phyloP scores from a whole-genome alignment of 1,140 invertebrate species.

The Mercenaria mercenaria region DNA sequence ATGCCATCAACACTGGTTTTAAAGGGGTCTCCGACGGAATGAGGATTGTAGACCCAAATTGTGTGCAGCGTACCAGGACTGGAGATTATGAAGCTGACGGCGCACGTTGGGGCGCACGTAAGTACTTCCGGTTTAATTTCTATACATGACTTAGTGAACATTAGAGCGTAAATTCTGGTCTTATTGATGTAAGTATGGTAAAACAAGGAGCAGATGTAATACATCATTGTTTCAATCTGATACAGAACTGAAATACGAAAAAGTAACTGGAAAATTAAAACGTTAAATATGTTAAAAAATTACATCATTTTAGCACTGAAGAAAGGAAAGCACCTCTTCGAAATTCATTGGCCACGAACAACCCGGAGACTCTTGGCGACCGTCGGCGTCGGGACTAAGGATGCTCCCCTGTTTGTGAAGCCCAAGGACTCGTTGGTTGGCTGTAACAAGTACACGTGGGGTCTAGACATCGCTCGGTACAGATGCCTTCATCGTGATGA shows the following conservation, averaged over 20 bases:
- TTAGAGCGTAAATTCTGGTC: neutral
- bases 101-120: conserved; percentile 24
- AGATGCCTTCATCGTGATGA: conserved; percentile 22
- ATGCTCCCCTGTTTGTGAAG: conserved; percentile 58
- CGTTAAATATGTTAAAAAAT: too few species aligned
- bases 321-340: conserved; percentile 69
- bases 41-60: neutral
- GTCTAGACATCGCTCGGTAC: conserved; percentile 51
- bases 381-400: conserved; percentile 59
- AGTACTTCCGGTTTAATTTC: too few species aligned
- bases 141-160: neutral
- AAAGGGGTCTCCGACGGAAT: conserved; percentile 13
- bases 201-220: too few species aligned
- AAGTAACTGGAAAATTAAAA: too few species aligned
- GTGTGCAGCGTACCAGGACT: neutral
- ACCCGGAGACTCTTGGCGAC: conserved; percentile 44
- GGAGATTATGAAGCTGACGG: conserved; percentile 38
- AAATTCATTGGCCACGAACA: conserved; percentile 63
- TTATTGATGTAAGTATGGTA: too few species aligned
- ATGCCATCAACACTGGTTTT: neutral
- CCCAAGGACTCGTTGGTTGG: conserved; percentile 62
- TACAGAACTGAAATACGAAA: too few species aligned
- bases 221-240: too few species aligned
- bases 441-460: conserved; percentile 64
- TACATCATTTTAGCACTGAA: too few species aligned